Evolutionary conservation across 2,888 invertebrate genomes (phyloP), one percentile per base, ranked within the genome.

Genomic region (Erebia palarica): DNA sequence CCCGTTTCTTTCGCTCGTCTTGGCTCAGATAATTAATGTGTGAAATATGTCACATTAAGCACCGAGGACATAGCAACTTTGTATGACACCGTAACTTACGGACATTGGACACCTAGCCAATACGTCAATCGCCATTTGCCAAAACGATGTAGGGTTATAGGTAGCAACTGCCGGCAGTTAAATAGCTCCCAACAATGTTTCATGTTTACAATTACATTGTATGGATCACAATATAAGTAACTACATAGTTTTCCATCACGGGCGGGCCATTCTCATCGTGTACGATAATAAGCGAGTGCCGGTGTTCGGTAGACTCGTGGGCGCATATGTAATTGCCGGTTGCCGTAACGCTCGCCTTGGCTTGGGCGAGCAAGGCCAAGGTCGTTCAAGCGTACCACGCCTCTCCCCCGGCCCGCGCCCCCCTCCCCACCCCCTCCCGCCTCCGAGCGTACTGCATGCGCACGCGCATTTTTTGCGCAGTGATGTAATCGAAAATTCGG

Each of bases 401-500:
- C 72, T 75, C 78, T 75, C 77, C 76, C 76, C 77, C 1, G 36
- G 73, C 76, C 77, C 77, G 73, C 77, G 63, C 75, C 74, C 67
- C 68, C 70, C 75, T 70, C 73, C 76, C 64, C 70, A 68, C 75
- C 60, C 66, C 75, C 76, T 70, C 67, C 71, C 59, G 65, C 75
- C 76, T 71, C 68, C 71, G 58, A 73, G 71, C 67, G 76, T 74
- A 75, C 75, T 77, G 77, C 84, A 82, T 84, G 86, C 84, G 87
- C 87, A 86, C 85, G 84, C 85, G 80, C 47, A 83, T 87, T 90
- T 92, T 92, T 92, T 91, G 90, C 88, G 84, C 86, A 85, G 85
- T 92, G 92, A 92, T 92, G 91, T 92, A 92, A 92, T 90, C 87
- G 83, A 84, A 88, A 89, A 88, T 91, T 92, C 88, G 90, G 90